A percentile compares a stretch with the other conserved stretches of the same genome.
Conservation (phyloP, 2,797 vertebrate genomes). For the Pampus argenteus region DNA sequence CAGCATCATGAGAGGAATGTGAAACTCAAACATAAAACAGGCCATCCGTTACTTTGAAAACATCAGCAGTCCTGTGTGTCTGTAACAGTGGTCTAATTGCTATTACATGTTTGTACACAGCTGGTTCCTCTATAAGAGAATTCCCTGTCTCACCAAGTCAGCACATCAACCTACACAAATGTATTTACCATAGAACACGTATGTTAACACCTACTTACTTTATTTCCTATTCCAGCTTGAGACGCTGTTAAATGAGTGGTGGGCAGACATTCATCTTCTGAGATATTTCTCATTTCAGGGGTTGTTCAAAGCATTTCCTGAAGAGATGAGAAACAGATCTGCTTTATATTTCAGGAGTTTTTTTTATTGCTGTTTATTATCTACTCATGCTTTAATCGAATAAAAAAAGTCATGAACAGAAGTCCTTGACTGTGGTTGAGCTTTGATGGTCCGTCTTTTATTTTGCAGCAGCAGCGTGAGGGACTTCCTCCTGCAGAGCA, state of each 20-base stretch:
- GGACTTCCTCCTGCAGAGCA: conserved; percentile 47
- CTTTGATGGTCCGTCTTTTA: conserved; percentile 39
- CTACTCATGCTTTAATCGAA: background rate
- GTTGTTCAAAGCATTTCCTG: conserved; percentile 6
- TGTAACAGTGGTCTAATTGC: conserved; percentile 68
- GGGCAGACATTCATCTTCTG: conserved; percentile 45
- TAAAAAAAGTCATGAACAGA: conserved; percentile 1
- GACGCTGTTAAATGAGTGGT: conserved; percentile 33
- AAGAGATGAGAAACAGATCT: conserved; percentile 8
- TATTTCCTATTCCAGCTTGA: conserved; percentile 47
- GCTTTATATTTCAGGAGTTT: background rate
- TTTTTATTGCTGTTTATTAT: background rate
- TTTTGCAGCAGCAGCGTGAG: conserved; percentile 44
- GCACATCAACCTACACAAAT: conserved; percentile 76
- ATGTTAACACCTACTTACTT: conserved; percentile 72
- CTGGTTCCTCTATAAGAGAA: conserved; percentile 83
- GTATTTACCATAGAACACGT: conserved; percentile 75
- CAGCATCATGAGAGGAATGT: conserved; percentile 46
- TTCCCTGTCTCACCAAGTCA: conserved; percentile 74
- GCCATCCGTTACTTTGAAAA: conserved; percentile 53
- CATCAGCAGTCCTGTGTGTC: conserved; percentile 57
- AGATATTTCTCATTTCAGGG: conserved; percentile 20
- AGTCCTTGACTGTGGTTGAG: conserved; percentile 1
- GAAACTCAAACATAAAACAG: conserved; percentile 53
- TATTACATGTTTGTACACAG: conserved; percentile 84